Evolutionary conservation across 1,140 invertebrate species (phyloP).

Genomic region (Bathynomus jamesi): DNA sequence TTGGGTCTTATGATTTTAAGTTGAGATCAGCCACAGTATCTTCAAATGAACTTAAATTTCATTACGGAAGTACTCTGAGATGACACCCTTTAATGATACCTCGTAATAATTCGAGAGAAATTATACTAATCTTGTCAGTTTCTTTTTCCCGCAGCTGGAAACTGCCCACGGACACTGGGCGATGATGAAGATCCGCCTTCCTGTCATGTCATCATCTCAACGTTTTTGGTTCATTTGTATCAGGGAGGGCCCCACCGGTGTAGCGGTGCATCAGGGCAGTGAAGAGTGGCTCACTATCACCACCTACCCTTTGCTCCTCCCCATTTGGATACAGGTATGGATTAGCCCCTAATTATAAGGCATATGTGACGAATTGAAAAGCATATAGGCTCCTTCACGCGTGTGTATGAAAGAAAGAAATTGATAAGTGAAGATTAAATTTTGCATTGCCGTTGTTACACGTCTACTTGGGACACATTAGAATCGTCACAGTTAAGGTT

Average conservation of each 20-base stretch:
- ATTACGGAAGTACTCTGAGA: no score
- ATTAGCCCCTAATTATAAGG: background rate
- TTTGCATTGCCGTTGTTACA: background rate
- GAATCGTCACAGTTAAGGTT: background rate
- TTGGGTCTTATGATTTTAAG: no score
- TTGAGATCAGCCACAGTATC: no score
- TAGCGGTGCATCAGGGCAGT: constrained; percentile 63
- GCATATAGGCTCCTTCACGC: background rate
- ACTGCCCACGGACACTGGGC: constrained; percentile 46
- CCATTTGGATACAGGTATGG: constrained; percentile 53
- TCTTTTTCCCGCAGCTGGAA: no score
- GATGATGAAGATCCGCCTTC: constrained; percentile 24
- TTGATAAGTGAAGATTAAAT: background rate
- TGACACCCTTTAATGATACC: no score
- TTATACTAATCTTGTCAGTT: no score
- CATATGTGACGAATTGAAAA: background rate
- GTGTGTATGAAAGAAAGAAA: background rate
- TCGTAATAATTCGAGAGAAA: no score
- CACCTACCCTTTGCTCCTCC: constrained; percentile 59
- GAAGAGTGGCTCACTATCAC: constrained; percentile 52
- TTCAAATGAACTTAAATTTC: no score
- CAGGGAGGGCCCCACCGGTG: constrained; percentile 5
- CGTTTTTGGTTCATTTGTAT: constrained; percentile 40
- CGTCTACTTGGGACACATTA: background rate
- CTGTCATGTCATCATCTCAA: constrained; percentile 37